Percentiles rank a stretch among this genome's conserved stretches.
Evolutionary conservation across 2,113 vertebrate genomes (phyloP).

Genomic region (Prolemur simus): DNA sequence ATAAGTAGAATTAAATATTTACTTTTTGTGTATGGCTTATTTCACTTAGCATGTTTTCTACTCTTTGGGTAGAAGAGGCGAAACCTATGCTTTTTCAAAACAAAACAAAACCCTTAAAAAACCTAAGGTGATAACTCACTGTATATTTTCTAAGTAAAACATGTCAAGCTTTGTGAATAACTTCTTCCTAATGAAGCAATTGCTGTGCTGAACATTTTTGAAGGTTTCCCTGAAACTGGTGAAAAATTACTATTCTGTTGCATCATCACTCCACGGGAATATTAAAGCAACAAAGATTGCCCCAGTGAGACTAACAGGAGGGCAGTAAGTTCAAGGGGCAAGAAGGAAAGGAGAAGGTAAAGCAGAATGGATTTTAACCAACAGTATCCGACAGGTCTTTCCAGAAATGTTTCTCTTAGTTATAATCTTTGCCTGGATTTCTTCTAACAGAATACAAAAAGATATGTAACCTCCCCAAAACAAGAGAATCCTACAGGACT

Average conservation of each 20-base stretch:
- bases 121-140: not conserved
- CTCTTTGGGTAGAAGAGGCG: not conserved
- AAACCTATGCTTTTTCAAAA: conserved; percentile 17
- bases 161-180: not conserved
- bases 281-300: not conserved
- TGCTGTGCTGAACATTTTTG: not conserved
- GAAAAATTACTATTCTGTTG: conserved; percentile 45
- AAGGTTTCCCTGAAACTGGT: conserved; percentile 14
- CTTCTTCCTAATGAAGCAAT: conserved; percentile 31
- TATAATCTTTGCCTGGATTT: conserved; percentile 8
- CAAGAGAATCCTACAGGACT: not conserved
- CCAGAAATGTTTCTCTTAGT: conserved; percentile 25
- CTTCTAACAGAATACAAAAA: conserved; percentile 39
- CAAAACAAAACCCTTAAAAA: not conserved
- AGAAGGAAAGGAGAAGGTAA: not conserved
- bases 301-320: conserved; percentile 38
- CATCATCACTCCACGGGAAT: conserved; percentile 65
- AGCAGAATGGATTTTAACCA: not conserved
- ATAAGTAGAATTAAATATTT: not conserved
- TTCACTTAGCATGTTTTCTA: conserved; percentile 1
- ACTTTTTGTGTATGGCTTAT: not conserved
- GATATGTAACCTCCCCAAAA: not conserved
- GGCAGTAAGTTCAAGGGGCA: not conserved
- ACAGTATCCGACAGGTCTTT: not conserved
- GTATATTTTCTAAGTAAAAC: conserved; percentile 10